Evolutionary conservation across 2,797 vertebrate species (phyloP), one percentile per base, ranked within the genome.

Genomic region (Staurois parvus): DNA sequence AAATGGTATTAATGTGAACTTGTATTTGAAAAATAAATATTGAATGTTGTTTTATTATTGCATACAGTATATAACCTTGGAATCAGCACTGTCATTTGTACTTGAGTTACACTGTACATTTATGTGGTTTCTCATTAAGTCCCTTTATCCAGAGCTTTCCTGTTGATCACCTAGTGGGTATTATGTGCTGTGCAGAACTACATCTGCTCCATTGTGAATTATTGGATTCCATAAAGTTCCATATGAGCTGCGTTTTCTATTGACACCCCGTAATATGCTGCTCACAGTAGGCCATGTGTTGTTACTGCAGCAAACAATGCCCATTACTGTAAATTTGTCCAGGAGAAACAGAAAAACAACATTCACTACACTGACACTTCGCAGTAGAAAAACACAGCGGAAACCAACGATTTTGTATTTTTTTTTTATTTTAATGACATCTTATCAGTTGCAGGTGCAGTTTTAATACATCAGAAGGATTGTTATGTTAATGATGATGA

Each of bases 281-380:
- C 76, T 40, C 81, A 67, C 81, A 75, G 76, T 74, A 42, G 76
- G 81, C 24, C 64, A 30, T 68, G 48, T 42, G 15, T 87, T 66
- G 79, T 79, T 87, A 84, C 42, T 73, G 69, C 59, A 26, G 59
- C 21, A 68, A 48, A 32, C 62, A 21, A 83, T 45, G 56, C 62
- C 69, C 66, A 87, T 87, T 86, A 86, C 29, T 56, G 80, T 72
- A 78, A 82, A 76, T 83, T 74, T 59, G 79, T 81, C 85, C 69
- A 26, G 76, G 75, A 45, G 81, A 83, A 84, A 86, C n/a, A 75
- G 42, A 74, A 79, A 79, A 83, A 66, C 15, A 68, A 79, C 56
- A 52, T 87, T 69, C 28, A 29, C 62, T 69, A 59, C 62, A 62
- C 13, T 73, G 68, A 75, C 66, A 78, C 72, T 64, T 42, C 59